Evolutionary conservation across 2,888 invertebrate genomes (phyloP), one percentile per base, ranked within the genome.

Genomic region (Ichneumon xanthorius): DNA sequence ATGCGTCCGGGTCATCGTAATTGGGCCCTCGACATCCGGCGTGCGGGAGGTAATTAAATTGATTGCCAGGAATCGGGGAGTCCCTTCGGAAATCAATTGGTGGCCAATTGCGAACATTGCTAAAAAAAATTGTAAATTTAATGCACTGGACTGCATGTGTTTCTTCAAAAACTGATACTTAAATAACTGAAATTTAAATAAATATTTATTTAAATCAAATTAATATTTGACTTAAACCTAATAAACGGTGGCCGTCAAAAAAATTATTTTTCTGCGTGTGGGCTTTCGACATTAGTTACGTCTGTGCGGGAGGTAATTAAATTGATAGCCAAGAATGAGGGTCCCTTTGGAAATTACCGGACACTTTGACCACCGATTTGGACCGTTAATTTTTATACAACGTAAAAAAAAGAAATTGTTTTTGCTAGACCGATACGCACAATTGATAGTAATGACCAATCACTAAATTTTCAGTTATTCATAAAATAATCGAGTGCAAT

Each of bases 81-180:
- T 82, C 70, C 82, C 67, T 82, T 85, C 61, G 71, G 71, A 80
- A 85, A 82, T 85, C 76, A 53, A 82, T 85, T 82, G 68, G 16
- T 22, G 3, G 58, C 30, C 78, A 78, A 75, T 81, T 79, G 16
- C 11, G 40, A 40, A 40, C 26, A 26, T 26, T 26, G 26, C 1
- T 26, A 26, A 26, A 26, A 22, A 26, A 26, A 26, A 26, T 26
- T 26, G 26, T 26, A 26, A 26, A 26, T 26, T 26, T 26, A 26
- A 26, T 26, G 26, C 1, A 26, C 26, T 26, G 26, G 26, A 26
- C 26, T 26, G 26, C 1, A 26, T 26, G 26, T 26, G 26, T 26
- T 26, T 26, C 26, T 26, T 26, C 26, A 26, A 26, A 1, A 26
- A 26, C 26, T 26, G 26, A 26, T 26, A 26, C 22, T 22, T 22